Base-by-base conservation (phyloP, 2,888 invertebrate genomes). In the Eupeodes latifasciatus region DNA sequence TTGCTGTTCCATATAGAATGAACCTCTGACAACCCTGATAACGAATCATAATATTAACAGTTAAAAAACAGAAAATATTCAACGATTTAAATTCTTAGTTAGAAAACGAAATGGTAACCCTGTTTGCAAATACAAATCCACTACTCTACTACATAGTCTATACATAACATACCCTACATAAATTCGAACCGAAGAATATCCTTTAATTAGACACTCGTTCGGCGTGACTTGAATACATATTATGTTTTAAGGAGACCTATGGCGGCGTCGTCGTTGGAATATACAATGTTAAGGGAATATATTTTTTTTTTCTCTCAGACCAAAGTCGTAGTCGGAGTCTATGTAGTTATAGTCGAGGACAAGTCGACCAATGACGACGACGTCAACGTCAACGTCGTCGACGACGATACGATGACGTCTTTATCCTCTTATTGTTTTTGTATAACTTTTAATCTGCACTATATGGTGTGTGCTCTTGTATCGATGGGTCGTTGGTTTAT, bases 401-500 rank as follows among this genome's bases (percentile, higher is more conserved):
- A 10, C 27, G 19, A 27, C 14, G 12, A 19, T 19, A 12, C 19
- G 44, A 16, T 5, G 44, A 55, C 75, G 55, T 75, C 55, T 80
- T 80, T 80, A 71, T 76, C 67, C 82, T 74, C 75, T 79, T 72
- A 67, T 80, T 59, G 44, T 71, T 75, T 83, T 51, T 79, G 40
- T 69, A 72, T 77, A 64, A 64, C 27, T 67, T 78, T 67, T 66
- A 71, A 69, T 80, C 62, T 64, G 62, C 47, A 82, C 53, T 79
- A 51, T 53, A 11, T 11, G 14, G 49, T 59, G 34, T 78, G 11
- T 53, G 47, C n/a, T 47, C 67, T 76, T 67, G 79, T 55, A 80
- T 76, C 66, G 80, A 80, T 80, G 80, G 87, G 80, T 87, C 87
- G 80, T 80, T 80, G 87, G 49, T 80, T 84, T 61, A 67, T 80